Percentiles rank a stretch among this genome's conserved stretches.
These are phyloP conservation scores for Cataglyphis albicans DNA, from an alignment of 2,888 invertebrate genomes.

Conservation along the genomic window DNA sequence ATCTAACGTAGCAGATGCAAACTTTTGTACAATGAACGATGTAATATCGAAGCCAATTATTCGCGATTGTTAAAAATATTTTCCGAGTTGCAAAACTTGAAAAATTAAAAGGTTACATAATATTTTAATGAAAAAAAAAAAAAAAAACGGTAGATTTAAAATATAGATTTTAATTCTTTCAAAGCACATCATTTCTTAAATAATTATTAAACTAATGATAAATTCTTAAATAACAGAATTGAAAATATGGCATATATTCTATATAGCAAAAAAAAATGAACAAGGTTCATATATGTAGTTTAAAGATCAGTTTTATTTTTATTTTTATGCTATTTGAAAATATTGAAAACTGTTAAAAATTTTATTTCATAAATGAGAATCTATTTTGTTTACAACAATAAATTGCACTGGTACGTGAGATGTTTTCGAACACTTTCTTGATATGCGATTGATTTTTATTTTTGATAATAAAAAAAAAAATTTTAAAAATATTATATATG, in stretches of 20 bases:
- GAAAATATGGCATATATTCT: background rate
- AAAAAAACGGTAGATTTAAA: background rate
- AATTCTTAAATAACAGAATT: background rate
- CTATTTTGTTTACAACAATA: constrained; percentile 29
- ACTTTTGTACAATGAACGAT: constrained; percentile 65
- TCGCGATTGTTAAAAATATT: constrained; percentile 44
- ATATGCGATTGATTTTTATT: constrained; percentile 36
- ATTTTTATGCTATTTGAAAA: constrained; percentile 14
- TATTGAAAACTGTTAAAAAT: constrained; percentile 31
- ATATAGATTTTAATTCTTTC: background rate
- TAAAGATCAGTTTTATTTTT: background rate
- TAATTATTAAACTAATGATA: constrained; percentile 15
- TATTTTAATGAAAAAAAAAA: background rate
- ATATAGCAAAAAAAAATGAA: background rate
- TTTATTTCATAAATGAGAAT: constrained; percentile 23
- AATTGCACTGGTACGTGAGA: constrained; percentile 16
- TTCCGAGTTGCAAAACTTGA: background rate
- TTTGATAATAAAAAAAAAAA: background rate
- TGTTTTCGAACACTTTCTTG: constrained; percentile 27
- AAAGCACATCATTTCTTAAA: background rate
- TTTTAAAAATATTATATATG: constrained; percentile 24
- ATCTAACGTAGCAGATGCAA: constrained; percentile 65
- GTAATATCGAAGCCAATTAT: constrained; percentile 62
- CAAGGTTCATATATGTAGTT: background rate
- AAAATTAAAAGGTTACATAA: background rate